Percentiles rank a stretch among this genome's conserved stretches.
Evolutionary conservation across 1,140 invertebrate genomes (phyloP).

Genomic region (Ctenoplectra terminalis): DNA sequence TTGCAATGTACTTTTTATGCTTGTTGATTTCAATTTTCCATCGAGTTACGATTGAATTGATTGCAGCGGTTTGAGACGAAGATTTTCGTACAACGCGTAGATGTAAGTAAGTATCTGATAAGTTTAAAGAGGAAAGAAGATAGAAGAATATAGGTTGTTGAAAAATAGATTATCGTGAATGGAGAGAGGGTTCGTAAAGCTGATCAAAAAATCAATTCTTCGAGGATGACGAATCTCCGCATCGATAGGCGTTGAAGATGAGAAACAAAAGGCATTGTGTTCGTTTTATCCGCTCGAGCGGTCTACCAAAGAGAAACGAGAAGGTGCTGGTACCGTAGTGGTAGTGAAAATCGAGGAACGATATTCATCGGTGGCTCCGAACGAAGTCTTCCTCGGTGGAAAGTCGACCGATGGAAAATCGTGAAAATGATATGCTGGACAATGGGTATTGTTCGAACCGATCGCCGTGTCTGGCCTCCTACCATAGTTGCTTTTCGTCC

Average conservation of each 20-base stretch:
- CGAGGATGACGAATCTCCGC: slow-evolving; percentile 56
- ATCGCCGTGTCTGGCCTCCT: slow-evolving; percentile 53
- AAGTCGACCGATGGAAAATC: slow-evolving; percentile 57
- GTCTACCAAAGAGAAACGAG: slow-evolving; percentile 54
- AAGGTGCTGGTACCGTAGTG: slow-evolving; percentile 50
- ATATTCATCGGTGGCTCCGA: slow-evolving; percentile 55
- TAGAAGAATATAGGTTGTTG: neutral
- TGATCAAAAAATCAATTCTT: slow-evolving; percentile 51
- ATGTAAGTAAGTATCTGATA: no score
- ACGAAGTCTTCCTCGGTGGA: slow-evolving; percentile 55
- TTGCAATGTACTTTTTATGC: no score
- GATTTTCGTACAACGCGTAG: no score
- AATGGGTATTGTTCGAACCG: slow-evolving; percentile 68
- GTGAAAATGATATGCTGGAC: slow-evolving; percentile 66
- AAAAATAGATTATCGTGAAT: slow-evolving; percentile 9
- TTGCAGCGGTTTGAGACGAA: no score
- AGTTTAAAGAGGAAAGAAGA: neutral
- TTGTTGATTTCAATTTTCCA: no score
- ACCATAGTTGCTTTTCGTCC: slow-evolving; percentile 52
- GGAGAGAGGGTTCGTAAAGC: slow-evolving; percentile 13
- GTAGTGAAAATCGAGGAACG: slow-evolving; percentile 57
- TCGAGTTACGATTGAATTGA: no score
- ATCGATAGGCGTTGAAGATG: slow-evolving; percentile 55
- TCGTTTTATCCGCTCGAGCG: slow-evolving; percentile 55
- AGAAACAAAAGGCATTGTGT: slow-evolving; percentile 57